Evolutionary conservation across 2,888 invertebrate genomes (phyloP), one percentile per base, ranked within the genome.

Genomic region (Aelia acuminata): DNA sequence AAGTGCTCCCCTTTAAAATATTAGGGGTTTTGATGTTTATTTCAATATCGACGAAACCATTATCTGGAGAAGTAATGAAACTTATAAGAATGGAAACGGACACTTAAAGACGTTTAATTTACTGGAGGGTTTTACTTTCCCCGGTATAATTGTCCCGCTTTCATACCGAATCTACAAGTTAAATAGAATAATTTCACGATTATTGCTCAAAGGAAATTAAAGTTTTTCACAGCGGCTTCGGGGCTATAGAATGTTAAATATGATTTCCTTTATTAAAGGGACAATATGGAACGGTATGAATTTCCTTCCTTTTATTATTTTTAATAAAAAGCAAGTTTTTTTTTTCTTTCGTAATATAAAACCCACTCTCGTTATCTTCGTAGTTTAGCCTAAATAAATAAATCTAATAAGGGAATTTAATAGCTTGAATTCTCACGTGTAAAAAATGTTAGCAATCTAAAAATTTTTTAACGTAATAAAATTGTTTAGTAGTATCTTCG

Each of bases 21-120:
- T 80, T 80, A 39, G 3, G 3, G 43, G n/a, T n/a, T 43, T n/a
- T 1, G 43, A 80, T 11, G 43, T 80, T 10, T 47, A 47, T 80
- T 80, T 43, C 43, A 80, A 43, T 80, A 80, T 47, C 80, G 43
- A 80, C 43, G 80, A 43, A 80, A 80, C 80, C 80, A 43, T 80
- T 7, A 47, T 43, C n/a, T 8, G n/a, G 80, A n/a, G 22, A 80
- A 80, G 80, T 80, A 43, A 43, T 43, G 43, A 39, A 5, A 43
- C 22, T 80, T 80, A 43, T 75, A 80, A 80, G 80, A 80, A 80
- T 80, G 43, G 43, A 80, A 80, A 80, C 15, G 43, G n/a, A 43
- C 31, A 15, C 63, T 35, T 35, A 70, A 35, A 35, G 63, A 35
- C 63, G 20, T 70, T 35, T 35, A 31, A 70, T 70, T 70, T 70